Evolutionary conservation across 2,888 invertebrate species (phyloP).

Genomic region (Campaea margaritaria): DNA sequence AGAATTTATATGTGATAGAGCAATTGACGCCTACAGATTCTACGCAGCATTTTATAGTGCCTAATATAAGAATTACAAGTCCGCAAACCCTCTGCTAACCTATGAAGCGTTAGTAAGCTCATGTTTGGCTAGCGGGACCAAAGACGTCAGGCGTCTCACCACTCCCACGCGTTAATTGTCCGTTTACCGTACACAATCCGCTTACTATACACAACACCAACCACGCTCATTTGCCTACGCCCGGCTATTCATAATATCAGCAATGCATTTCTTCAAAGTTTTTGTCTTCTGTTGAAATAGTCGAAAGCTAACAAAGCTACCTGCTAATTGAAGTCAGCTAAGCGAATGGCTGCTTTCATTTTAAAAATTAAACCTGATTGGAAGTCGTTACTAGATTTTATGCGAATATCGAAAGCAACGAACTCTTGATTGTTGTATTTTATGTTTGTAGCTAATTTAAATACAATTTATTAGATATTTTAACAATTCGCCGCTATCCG

Average conservation of each 20-base stretch:
- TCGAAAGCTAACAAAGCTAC: slow-evolving; percentile 23
- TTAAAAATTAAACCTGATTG: not conserved
- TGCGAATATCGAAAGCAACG: slow-evolving; percentile 40
- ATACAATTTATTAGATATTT: no score
- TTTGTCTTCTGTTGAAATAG: slow-evolving; percentile 19
- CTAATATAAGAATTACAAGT: slow-evolving; percentile 26
- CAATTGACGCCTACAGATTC: not conserved
- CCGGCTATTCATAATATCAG: slow-evolving; percentile 25
- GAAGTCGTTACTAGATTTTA: slow-evolving; percentile 26
- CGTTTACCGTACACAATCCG: slow-evolving; percentile 18
- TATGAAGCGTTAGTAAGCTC: slow-evolving; percentile 42
- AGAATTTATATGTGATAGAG: not conserved
- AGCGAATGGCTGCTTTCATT: no score
- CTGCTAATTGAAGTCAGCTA: no score
- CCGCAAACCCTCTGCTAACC: slow-evolving; percentile 25
- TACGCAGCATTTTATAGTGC: slow-evolving; percentile 27
- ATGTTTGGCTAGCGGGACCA: slow-evolving; percentile 70
- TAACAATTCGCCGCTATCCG: not conserved
- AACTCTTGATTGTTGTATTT: not conserved
- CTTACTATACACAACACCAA: slow-evolving; percentile 5
- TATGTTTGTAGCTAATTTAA: not conserved
- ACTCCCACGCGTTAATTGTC: slow-evolving; percentile 41
- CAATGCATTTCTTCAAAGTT: slow-evolving; percentile 31
- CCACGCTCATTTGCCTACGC: slow-evolving; percentile 33
- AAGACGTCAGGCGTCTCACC: slow-evolving; percentile 39